Evolutionary conservation across 2,888 invertebrate genomes (phyloP), one percentile per base, ranked within the genome.

Genomic region (Aporophyla nigra): DNA sequence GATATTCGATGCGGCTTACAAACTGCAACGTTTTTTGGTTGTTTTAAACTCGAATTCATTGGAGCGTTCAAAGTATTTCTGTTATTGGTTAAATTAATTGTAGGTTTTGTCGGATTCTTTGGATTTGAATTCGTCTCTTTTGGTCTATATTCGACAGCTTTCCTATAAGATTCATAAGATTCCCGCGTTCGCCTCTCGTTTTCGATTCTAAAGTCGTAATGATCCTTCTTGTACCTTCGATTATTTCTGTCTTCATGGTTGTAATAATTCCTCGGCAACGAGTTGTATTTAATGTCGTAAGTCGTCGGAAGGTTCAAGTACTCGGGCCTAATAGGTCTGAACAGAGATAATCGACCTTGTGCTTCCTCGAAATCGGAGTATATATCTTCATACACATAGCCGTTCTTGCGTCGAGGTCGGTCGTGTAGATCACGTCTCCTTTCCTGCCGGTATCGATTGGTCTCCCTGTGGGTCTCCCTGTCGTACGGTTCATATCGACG

Each of bases 331-430:
- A 97, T 97, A 40, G 97, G 97, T 88, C 96, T 92, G 87, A 97
- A 97, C 53, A 97, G 88, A 7, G 97, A 97, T 33, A 97, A 76
- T 2, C 95, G 90, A 5, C 96, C 96, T 89, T 96, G 96, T 10
- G 96, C 96, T 89, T 96, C 96, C 69, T 96, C 96, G 84, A 96
- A 96, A 84, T 96, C 96, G 43, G 96, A 96, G 81, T 97, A 97
- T 58, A 97, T 96, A 83, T 97, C 97, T 92, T 97, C 97, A 85
- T 95, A 96, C 21, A 97, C 96, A 84, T 95, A 96, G 2, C 96
- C 96, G 77, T 96, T 96, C 86, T 94, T 96, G 59, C 96, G 90
- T 88, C 93, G 91, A 12, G 95, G 94, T 83, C 93, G 89, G 46
- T 91, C 91, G 76, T 82, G 83, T 67, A 89, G 78, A 74, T 88